These are phyloP conservation scores for Pelvicachromis taeniatus DNA, from an alignment of 2,113 vertebrate genomes.

Conservation along the genomic window DNA sequence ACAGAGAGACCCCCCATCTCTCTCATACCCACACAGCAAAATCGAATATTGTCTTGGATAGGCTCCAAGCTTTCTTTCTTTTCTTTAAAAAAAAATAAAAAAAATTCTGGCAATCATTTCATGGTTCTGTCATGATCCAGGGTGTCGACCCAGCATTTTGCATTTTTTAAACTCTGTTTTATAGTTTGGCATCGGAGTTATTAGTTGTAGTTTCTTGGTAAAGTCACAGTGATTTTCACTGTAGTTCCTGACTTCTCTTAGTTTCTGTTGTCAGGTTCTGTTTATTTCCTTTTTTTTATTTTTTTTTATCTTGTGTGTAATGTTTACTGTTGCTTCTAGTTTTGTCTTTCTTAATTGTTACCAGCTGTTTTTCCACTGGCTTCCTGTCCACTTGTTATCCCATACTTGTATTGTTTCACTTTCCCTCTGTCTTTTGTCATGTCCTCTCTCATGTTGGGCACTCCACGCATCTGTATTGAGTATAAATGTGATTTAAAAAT, in stretches of 20 bases:
- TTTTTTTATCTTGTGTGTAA: background rate
- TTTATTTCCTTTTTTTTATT: background rate
- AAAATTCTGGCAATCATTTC: background rate
- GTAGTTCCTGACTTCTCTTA: background rate
- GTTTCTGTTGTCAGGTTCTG: background rate
- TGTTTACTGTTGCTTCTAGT: background rate
- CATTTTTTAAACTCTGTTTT: background rate
- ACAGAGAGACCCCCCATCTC: background rate
- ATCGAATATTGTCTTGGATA: no score
- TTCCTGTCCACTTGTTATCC: background rate
- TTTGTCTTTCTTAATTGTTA: background rate
- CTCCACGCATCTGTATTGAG: background rate
- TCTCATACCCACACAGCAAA: no score
- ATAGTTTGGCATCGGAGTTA: background rate
- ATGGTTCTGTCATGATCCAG: background rate
- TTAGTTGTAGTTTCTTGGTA: background rate
- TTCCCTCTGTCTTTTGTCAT: background rate
- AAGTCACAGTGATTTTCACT: background rate
- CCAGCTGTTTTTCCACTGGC: background rate
- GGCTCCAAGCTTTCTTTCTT: no score
- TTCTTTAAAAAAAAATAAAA: no score
- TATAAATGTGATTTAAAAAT: background rate
- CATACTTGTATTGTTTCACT: background rate
- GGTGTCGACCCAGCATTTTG: background rate
- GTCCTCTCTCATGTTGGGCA: background rate